These are phyloP conservation scores for Hystrix brachyura DNA, from an alignment of 2,113 vertebrate genomes.

Conservation along the genomic window DNA sequence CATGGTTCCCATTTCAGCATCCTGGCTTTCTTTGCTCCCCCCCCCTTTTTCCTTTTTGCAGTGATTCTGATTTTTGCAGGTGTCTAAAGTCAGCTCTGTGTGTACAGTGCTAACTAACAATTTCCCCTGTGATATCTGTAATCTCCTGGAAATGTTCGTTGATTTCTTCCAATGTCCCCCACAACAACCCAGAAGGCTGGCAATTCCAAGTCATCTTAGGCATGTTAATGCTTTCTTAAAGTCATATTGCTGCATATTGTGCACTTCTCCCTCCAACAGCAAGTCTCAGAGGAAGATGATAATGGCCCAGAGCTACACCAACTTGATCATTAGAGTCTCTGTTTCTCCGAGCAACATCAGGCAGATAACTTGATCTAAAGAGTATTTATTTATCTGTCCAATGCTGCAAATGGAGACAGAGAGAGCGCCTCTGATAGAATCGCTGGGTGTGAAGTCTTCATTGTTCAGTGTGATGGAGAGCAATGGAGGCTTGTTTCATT, in stretches of 20 bases:
- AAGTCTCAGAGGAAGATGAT: constrained; percentile 78
- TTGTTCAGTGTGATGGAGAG: constrained; percentile 66
- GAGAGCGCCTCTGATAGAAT: constrained; percentile 50
- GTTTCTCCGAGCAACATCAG: constrained; percentile 77
- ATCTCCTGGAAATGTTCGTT: constrained; percentile 88
- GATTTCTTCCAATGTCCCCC: constrained; percentile 86
- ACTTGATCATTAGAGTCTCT: constrained; percentile 74
- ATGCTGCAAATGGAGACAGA: constrained; percentile 75
- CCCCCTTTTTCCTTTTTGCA: not conserved
- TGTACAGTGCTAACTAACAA: constrained; percentile 86
- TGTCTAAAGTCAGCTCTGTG: constrained; percentile 86
- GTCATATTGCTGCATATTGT: constrained; percentile 82
- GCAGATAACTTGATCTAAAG: constrained; percentile 77
- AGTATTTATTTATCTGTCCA: constrained; percentile 81
- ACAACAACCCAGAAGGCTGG: constrained; percentile 86
- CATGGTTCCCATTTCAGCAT: not conserved
- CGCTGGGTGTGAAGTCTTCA: constrained; percentile 76
- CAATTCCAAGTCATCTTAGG: constrained; percentile 87
- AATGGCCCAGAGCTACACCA: constrained; percentile 73
- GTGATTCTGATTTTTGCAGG: constrained; percentile 84
- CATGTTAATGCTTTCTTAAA: constrained; percentile 87
- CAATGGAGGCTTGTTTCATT: constrained; percentile 67
- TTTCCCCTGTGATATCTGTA: constrained; percentile 87
- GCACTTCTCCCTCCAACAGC: constrained; percentile 75
- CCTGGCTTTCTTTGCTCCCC: constrained; percentile 23